Evolutionary conservation across 2,888 invertebrate species (phyloP), one percentile per base, ranked within the genome.

Genomic region (Crocallis elinguaria): DNA sequence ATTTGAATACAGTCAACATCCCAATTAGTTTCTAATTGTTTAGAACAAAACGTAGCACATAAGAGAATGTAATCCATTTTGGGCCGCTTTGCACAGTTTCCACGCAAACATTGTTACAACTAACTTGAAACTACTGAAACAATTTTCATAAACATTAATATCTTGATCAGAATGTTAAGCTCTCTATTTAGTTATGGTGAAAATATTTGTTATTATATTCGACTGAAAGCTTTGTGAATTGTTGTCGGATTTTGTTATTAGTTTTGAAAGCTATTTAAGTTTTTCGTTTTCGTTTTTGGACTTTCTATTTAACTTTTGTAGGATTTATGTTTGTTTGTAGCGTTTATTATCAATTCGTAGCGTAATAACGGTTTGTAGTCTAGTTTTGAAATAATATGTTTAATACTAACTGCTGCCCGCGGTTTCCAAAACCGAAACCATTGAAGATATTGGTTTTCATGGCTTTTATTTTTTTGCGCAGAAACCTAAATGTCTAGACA

Each of bases 121-220:
- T 55, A 46, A 41, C 42, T 56, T 13, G 8, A 30, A 51, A 58
- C 58, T 56, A 53, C 30, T 42, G 4, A 55, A 61, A 61, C 58
- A 58, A 58, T 62, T 56, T 62, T 56, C 53, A 62, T 58, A 58
- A 58, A 62, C 58, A 54, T 53, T 58, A 49, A 46, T 46, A 58
- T 56, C 50, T 56, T 58, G 53, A 53, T 53, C 61, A 46, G 30
- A 50, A 50, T 43, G 50, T 51, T 56, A 29, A 49, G 51, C 38
- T 39, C 39, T 46, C 41, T 50, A 49, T 46, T 53, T 53, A 32
- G 36, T 38, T 53, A n/a, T 38, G 12, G 35, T 38, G 12, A 43
- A 43, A 53, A 53, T 48, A 38, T 42, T 42, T 33, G 48, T 43
- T 48, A 53, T 53, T 53, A 37, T 14, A 53, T 48, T 39, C 29